Evolutionary conservation across 2,888 invertebrate species (phyloP).

Genomic region (Onthophagus sagittarius): DNA sequence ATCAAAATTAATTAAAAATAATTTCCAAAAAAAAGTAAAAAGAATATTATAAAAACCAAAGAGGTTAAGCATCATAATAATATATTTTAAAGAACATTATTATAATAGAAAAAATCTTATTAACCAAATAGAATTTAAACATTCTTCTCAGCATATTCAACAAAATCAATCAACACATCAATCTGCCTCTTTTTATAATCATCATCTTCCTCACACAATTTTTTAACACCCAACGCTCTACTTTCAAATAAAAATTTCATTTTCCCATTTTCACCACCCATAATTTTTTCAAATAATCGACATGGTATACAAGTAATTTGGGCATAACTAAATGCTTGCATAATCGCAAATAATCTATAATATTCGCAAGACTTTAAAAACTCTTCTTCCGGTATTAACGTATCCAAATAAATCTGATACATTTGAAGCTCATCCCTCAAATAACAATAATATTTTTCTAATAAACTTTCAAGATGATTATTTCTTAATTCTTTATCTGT

Average conservation of each 20-base stretch:
- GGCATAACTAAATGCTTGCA: slow-evolving; percentile 28
- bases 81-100: no score
- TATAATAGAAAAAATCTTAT: slow-evolving; percentile 20
- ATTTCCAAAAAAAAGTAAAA: no score
- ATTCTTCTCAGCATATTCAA: background rate
- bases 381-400: slow-evolving; percentile 26
- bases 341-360: slow-evolving; percentile 30
- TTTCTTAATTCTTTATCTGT: slow-evolving; percentile 28
- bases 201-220: slow-evolving; percentile 20
- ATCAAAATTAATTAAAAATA: no score
- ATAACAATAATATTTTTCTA: slow-evolving; percentile 28
- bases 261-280: slow-evolving; percentile 5
- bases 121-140: background rate
- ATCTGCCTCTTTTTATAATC: slow-evolving; percentile 16
- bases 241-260: slow-evolving; percentile 19
- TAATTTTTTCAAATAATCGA: background rate
- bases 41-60: no score
- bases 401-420: slow-evolving; percentile 23
- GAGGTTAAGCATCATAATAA: no score
- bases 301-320: slow-evolving; percentile 23
- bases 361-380: slow-evolving; percentile 31
- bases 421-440: slow-evolving; percentile 23
- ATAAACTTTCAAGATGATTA: slow-evolving; percentile 22
- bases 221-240: slow-evolving; percentile 20
- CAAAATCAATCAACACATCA: background rate